Evolutionary conservation across 1,140 invertebrate genomes (phyloP), one percentile per base, ranked within the genome.

Genomic region (Drosophila baimaii): DNA sequence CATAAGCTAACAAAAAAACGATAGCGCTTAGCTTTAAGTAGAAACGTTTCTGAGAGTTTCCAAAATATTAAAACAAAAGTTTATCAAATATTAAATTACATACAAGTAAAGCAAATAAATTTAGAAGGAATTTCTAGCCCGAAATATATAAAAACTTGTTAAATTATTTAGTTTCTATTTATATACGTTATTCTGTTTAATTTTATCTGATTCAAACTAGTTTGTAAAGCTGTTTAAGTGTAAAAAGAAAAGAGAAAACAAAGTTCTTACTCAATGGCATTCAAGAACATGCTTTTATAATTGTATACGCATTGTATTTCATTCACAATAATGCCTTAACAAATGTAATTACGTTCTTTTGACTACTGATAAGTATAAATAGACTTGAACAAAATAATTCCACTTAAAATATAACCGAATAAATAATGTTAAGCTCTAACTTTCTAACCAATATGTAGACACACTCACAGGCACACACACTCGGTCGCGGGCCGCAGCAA

Each of bases 361-460:
- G 13, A 54, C 29, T 31, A 15, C 51, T 35, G 5, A 21, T 0
- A 5, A 35, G 13, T 54, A 54, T 35, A 54, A 54, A 54, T 54
- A 54, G 13, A 54, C 31, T 54, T 23, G 19, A 23, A 17, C 15
- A 52, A 52, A 59, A 33, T 52, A 59, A 62, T 62, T 44, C 57
- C 15, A 63, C 21, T n/a, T 63, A 35, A 76, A 72, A 65, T 77
- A 54, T 65, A 59, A 58, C 23, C 62, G 52, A 55, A 31, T 52
- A 64, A 62, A 71, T 71, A 59, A 56, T 64, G 57, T 64, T 86
- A 47, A 72, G 63, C 39, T 43, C 39, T 52, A 54, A 29, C 76
- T 77, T 86, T 89, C 83, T 73, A 88, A 62, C 69, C 65, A 71
- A 71, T 64, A 71, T 8, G 65, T 47, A 49, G 31, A 55, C 44